Evolutionary conservation across 2,113 vertebrate genomes (phyloP), one percentile per base, ranked within the genome.

Genomic region (Indicator indicator): DNA sequence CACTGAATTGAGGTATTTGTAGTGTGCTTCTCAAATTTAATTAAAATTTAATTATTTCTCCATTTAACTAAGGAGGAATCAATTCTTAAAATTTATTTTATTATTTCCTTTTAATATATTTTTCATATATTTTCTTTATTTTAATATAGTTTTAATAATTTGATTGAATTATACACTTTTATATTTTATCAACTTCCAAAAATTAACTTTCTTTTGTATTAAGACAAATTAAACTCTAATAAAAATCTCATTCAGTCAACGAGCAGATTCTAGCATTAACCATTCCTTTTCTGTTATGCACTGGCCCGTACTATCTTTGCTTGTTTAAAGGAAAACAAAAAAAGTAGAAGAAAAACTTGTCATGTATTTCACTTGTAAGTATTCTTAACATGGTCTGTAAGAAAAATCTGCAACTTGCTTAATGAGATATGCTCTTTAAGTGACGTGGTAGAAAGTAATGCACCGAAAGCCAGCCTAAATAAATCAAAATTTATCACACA

Each of bases 381-480:
- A 12, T 3, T 88, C 77, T 85, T 60, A 80, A 63, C 5, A 4
- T 18, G 36, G n/a, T 80, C 28, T 91, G 55, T 32, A 72, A 67
- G 68, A 91, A 82, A 93, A 87, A 50, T 80, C 70, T 87, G 44
- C 36, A 89, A 38, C 48, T 80, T 89, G 8, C n/a, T 76, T 87
- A 87, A 85, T 79, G 75, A 82, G 13, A 19, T 86, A 19, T 54
- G n/a, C 3, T 79, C 19, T 82, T 79, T 58, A 73, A 87, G 74
- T 71, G 63, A 70, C 46, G 42, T 68, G 42, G 70, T 83, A 76
- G 80, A 78, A 96, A 65, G 46, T 56, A 73, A 70, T 52, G 75
- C 74, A 52, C 64, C 67, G 56, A 62, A 76, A 91, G 63, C 52
- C n/a, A 92, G 33, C 30, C 48, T 89, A 89, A 92, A 85, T 85